Evolutionary conservation across 1,140 invertebrate genomes (phyloP).

Genomic region (Drosophila micromelanica): DNA sequence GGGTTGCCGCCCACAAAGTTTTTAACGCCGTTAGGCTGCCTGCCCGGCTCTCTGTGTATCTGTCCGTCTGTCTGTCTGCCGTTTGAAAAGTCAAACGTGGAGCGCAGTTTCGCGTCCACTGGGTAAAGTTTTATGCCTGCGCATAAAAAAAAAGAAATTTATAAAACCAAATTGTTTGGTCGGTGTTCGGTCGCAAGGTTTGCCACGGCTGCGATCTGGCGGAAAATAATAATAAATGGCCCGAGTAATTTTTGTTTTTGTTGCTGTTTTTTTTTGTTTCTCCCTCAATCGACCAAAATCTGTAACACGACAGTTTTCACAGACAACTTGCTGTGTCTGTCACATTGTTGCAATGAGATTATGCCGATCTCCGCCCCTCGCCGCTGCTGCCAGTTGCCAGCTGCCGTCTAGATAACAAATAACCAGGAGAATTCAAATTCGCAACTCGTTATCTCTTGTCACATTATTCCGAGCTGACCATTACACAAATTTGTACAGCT

Average conservation of each 20-base stretch:
- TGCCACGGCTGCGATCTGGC: slow-evolving; percentile 26
- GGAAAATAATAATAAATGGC: slow-evolving; percentile 73
- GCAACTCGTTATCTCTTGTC: background rate
- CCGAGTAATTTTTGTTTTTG: background rate
- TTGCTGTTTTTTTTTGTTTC: too few species aligned
- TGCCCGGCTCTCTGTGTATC: background rate
- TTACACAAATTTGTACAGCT: too few species aligned
- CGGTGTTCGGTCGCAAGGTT: slow-evolving; percentile 27
- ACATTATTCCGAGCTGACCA: too few species aligned
- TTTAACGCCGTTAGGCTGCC: slow-evolving; percentile 34
- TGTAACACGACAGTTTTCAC: slow-evolving; percentile 57
- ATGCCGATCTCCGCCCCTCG: background rate
- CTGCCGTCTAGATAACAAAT: slow-evolving; percentile 12
- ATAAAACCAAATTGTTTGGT: slow-evolving; percentile 52
- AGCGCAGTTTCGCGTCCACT: slow-evolving; percentile 54
- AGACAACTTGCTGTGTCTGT: slow-evolving; percentile 24
- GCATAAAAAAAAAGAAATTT: slow-evolving; percentile 51
- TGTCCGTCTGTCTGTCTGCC: slow-evolving; percentile 22
- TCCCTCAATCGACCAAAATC: slow-evolving; percentile 43
- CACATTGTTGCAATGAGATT: slow-evolving; percentile 35
- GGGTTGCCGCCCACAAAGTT: slow-evolving; percentile 19
- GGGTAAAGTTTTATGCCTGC: slow-evolving; percentile 58
- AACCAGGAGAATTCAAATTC: background rate
- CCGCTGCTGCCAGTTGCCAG: background rate
- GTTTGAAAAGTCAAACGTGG: slow-evolving; percentile 70